These are phyloP conservation scores for Turdus rufiventris DNA, from an alignment of 2,113 vertebrate genomes.

Conservation along the genomic window DNA sequence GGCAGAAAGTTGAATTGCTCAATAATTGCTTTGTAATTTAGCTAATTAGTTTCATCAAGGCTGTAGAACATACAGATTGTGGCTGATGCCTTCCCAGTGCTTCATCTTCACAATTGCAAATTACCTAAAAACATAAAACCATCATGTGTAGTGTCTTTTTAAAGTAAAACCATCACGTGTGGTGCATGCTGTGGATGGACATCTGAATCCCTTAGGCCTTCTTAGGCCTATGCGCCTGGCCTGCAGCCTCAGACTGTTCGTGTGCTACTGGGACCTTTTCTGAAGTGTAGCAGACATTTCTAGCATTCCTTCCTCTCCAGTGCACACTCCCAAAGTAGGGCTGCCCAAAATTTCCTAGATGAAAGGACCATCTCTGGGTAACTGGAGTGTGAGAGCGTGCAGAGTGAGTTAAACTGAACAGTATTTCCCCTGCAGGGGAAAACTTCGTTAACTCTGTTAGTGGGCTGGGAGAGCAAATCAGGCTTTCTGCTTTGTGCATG, in stretches of 20 bases:
- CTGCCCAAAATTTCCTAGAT: neutral
- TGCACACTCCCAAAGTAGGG: neutral
- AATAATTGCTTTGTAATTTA: constrained; percentile 20
- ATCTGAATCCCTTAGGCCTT: neutral
- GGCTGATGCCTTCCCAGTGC: neutral
- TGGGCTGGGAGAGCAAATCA: neutral
- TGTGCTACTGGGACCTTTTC: neutral
- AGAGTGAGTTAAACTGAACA: neutral
- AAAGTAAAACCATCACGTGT: neutral
- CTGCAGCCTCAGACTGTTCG: neutral
- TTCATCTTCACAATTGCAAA: neutral
- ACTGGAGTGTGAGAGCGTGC: neutral
- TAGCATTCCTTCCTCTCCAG: neutral
- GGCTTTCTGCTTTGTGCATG: neutral
- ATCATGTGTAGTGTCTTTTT: neutral
- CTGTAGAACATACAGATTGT: neutral
- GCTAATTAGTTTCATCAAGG: neutral
- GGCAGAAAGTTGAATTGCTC: neutral
- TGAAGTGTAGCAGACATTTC: constrained; percentile 12
- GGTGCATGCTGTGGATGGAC: neutral
- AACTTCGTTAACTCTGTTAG: neutral
- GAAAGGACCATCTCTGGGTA: neutral
- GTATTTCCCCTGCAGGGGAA: neutral
- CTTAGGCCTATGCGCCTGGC: neutral
- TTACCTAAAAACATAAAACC: neutral